phyloP scores from a whole-genome alignment of 2,888 invertebrate genomes.

The Caenorhabditis becei region DNA sequence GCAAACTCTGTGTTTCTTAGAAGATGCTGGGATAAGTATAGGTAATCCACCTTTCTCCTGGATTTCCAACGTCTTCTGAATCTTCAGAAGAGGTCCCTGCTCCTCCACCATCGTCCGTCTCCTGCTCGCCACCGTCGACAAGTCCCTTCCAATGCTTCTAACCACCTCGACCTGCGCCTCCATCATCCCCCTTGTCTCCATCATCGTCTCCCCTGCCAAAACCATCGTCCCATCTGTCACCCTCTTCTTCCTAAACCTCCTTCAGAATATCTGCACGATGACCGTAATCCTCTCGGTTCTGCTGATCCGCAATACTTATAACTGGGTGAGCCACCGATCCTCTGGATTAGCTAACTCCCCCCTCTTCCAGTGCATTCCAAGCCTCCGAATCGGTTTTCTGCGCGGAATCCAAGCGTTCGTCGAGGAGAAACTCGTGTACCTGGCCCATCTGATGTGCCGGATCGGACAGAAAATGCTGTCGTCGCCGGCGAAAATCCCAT shows the following conservation, averaged over 20 bases:
- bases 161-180: slow-evolving; percentile 48
- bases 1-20: slow-evolving; percentile 47
- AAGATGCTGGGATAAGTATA: slow-evolving; percentile 58
- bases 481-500: slow-evolving; percentile 43
- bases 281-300: slow-evolving; percentile 44
- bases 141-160: slow-evolving; percentile 54
- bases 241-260: slow-evolving; percentile 30
- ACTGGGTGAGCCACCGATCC: slow-evolving; percentile 39
- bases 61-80: neutral
- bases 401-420: slow-evolving; percentile 57
- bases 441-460: slow-evolving; percentile 59
- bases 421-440: slow-evolving; percentile 58
- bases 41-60: slow-evolving; percentile 2
- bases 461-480: slow-evolving; percentile 48
- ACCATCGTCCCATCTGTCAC: slow-evolving; percentile 40
- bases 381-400: slow-evolving; percentile 19
- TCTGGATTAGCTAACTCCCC: neutral
- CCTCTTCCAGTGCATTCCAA: slow-evolving; percentile 53
- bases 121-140: slow-evolving; percentile 51
- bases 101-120: slow-evolving; percentile 58
- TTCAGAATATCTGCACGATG: slow-evolving; percentile 52
- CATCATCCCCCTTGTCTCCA: slow-evolving; percentile 45
- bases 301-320: slow-evolving; percentile 48
- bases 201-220: slow-evolving; percentile 37
- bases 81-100: slow-evolving; percentile 54